A percentile compares a stretch with the other conserved stretches of the same genome.
Conservation (phyloP, 1,140 invertebrate genomes). For the Aphaenogaster ashmeadi region DNA sequence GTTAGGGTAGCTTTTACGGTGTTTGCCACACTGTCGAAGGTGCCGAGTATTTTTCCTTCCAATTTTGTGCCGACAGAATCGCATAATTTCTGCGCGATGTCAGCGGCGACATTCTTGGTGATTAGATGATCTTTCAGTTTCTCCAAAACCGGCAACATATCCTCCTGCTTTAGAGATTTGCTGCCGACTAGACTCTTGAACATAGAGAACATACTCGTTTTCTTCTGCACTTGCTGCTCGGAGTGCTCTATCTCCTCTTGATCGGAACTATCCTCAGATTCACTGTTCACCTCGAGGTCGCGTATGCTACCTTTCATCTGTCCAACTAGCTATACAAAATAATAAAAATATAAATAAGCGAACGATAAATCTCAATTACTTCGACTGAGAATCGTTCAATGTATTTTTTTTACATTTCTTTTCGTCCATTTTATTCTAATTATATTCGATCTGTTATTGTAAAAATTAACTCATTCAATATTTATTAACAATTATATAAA, state of each 20-base stretch:
- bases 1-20: conserved; percentile 94
- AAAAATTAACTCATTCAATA: conserved; percentile 8
- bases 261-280: conserved; percentile 86
- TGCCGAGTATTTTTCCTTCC: conserved; percentile 97
- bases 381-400: neutral
- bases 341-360: conserved; percentile 31
- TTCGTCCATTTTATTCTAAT: neutral
- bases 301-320: conserved; percentile 93
- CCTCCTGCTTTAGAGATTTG: conserved; percentile 91
- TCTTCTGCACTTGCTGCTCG: conserved; percentile 83
- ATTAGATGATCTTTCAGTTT: conserved; percentile 99
- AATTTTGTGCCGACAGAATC: conserved; percentile 97
- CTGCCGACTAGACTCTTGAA: conserved; percentile 96
- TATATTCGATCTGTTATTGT: neutral
- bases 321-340: conserved; percentile 91
- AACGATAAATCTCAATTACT: neutral
- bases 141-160: conserved; percentile 95
- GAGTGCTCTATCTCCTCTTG: conserved; percentile 79
- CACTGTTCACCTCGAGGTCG: conserved; percentile 89
- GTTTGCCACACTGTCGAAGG: conserved; percentile 95
- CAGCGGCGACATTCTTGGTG: conserved; percentile 98
- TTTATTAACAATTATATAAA: neutral
- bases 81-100: conserved; percentile 98
- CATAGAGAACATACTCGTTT: conserved; percentile 92
- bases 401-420: neutral